Percentiles rank a stretch among this genome's conserved stretches.
Evolutionary conservation across 1,140 invertebrate species (phyloP).

Genomic region (Venturia canescens): DNA sequence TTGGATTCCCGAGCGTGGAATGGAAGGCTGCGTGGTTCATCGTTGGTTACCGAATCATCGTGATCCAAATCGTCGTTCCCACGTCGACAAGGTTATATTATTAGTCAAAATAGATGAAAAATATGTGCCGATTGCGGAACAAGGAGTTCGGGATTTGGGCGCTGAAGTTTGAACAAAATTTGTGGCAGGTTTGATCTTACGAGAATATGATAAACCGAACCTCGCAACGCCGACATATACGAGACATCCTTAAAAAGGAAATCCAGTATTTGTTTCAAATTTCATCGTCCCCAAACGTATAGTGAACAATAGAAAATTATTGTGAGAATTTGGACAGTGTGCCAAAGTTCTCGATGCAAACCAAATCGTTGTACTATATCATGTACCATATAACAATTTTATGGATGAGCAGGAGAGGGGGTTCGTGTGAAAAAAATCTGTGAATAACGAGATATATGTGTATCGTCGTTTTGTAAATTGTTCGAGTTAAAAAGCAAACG

Average conservation of each 20-base stretch:
- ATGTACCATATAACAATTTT: conserved; percentile 57
- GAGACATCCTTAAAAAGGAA: no score
- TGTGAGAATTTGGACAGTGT: conserved; percentile 7
- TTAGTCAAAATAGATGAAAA: conserved; percentile 95
- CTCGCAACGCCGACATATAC: no score
- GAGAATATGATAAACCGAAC: no score
- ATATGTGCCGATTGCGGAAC: conserved; percentile 94
- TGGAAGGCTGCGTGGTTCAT: conserved; percentile 94
- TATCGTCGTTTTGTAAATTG: not conserved
- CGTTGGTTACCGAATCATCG: conserved; percentile 94
- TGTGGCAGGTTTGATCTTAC: no score
- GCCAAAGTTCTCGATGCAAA: conserved; percentile 45
- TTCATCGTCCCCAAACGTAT: no score
- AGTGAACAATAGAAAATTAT: not conserved
- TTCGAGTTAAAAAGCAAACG: no score
- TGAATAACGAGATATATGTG: conserved; percentile 24
- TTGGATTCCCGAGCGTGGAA: conserved; percentile 92
- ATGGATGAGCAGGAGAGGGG: not conserved
- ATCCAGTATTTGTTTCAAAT: no score
- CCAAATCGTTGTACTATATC: conserved; percentile 64
- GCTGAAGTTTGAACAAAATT: conserved; percentile 79
- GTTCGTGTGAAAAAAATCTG: not conserved
- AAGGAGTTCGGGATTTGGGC: conserved; percentile 88
- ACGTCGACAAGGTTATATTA: conserved; percentile 93
- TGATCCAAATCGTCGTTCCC: conserved; percentile 89